A percentile compares a stretch with the other conserved stretches of the same genome.
phyloP scores from a whole-genome alignment of 1,140 invertebrate species.

The Pseudoatta argentina region DNA sequence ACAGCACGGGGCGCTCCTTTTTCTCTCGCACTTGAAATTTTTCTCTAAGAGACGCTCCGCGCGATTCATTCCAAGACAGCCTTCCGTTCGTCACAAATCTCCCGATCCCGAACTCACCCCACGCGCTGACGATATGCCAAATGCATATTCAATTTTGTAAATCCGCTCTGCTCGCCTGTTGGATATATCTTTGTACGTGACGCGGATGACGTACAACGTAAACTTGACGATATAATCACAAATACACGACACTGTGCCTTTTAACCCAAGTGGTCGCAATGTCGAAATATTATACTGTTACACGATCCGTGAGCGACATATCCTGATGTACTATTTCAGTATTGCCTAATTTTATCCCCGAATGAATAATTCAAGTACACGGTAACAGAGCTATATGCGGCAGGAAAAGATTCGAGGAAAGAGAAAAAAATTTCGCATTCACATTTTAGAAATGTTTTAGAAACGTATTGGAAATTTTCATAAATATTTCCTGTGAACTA shows the following conservation, averaged over 20 bases:
- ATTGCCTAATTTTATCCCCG: slow-evolving; percentile 11
- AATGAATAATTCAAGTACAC: background rate
- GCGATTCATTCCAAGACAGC: slow-evolving; percentile 64
- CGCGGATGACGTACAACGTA: slow-evolving; percentile 53
- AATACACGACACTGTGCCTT: slow-evolving; percentile 9
- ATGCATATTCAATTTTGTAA: slow-evolving; percentile 79
- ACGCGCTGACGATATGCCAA: slow-evolving; percentile 70
- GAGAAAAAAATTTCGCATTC: background rate
- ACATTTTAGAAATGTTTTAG: background rate
- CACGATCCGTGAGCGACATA: background rate
- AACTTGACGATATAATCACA: slow-evolving; percentile 56
- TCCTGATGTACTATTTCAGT: background rate
- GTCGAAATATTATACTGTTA: background rate
- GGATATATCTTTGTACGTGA: slow-evolving; percentile 70
- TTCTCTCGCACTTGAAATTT: slow-evolving; percentile 60
- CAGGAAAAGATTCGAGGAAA: background rate
- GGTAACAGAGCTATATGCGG: background rate
- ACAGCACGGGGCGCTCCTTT: slow-evolving; percentile 4
- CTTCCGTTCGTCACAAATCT: background rate
- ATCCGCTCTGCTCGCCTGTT: slow-evolving; percentile 60
- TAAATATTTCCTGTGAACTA: background rate
- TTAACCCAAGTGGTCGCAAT: background rate
- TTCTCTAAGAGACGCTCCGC: slow-evolving; percentile 63
- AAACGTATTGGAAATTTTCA: background rate
- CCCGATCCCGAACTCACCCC: slow-evolving; percentile 7